Base-by-base conservation (phyloP, 2,888 invertebrate species). In the Taenaris catops region DNA sequence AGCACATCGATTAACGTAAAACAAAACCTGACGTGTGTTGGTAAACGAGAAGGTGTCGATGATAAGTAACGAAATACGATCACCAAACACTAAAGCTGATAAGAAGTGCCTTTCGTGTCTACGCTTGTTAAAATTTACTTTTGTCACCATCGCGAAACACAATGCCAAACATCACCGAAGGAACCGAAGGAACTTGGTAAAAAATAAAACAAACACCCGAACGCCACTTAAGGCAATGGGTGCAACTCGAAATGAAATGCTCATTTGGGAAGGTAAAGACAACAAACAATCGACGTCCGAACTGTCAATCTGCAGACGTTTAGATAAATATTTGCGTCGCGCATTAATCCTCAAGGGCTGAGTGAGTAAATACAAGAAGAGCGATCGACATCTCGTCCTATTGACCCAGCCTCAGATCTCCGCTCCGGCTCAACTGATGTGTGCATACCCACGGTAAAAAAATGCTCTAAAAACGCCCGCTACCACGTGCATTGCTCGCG, bases 221-320 rank as follows among this genome's bases (percentile, higher is more conserved):
- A 74, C 59, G 75, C 83, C 81, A 81, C 83, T 81, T 78, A 80
- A 71, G 71, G 74, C 73, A 70, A 69, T 72, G 80, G 74, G 73
- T 70, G 73, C 73, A 72, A 71, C 76, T 75, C 60, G 63, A 78
- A 78, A 78, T 79, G 78, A 81, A 80, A 79, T 73, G 79, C 76
- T 81, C 81, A 74, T 84, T 84, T 80, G 81, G 74, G 74, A 76
- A 76, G 80, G 81, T 63, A 80, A 80, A 74, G 81, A 79, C 78
- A 79, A 83, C 81, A 86, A 86, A 84, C 83, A 84, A 78, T 81
- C 78, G 81, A 79, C 75, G 78, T 75, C 71, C 68, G 83, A 81
- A 83, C 84, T 83, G 84, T 84, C 84, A 84, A 84, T 84, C 81
- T 53, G 78, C 83, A 76, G 83, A 78, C 79, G 80, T 78, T 81